phyloP scores from a whole-genome alignment of 92 coral and sea anemone species.

The Paragorgia papillata region DNA sequence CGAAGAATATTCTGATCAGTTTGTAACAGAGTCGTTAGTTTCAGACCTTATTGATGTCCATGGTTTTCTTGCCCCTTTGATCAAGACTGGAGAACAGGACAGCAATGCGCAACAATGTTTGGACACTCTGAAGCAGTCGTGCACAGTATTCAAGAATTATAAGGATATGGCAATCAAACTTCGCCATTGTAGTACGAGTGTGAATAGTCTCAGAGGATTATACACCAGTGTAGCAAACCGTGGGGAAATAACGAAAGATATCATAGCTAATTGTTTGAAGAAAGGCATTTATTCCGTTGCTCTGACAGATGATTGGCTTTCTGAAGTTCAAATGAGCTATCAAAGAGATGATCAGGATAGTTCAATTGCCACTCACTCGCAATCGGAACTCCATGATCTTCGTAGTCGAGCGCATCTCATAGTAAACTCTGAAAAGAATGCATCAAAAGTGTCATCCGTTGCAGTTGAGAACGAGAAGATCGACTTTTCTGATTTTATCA shows the following conservation, averaged over 20 bases:
- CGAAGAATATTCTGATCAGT: slow-evolving; percentile 90
- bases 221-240: slow-evolving; percentile 74
- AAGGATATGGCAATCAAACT: slow-evolving; percentile 20
- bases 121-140: neutral
- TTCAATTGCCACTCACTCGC: slow-evolving; percentile 10
- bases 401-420: slow-evolving; percentile 58
- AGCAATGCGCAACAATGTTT: neutral
- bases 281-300: slow-evolving; percentile 68
- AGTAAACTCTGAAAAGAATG: slow-evolving; percentile 31
- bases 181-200: slow-evolving; percentile 53
- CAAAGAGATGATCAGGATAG: slow-evolving; percentile 1
- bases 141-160: neutral
- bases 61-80: slow-evolving; percentile 69
- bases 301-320: slow-evolving; percentile 40
- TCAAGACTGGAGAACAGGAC: slow-evolving; percentile 40
- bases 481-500: slow-evolving; percentile 40
- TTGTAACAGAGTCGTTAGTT: slow-evolving; percentile 77
- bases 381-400: slow-evolving; percentile 52
- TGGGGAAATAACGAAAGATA: slow-evolving; percentile 74
- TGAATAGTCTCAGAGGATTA: slow-evolving; percentile 59
- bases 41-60: slow-evolving; percentile 91
- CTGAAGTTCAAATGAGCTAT: slow-evolving; percentile 53
- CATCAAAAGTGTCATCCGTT: neutral
- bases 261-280: slow-evolving; percentile 45
- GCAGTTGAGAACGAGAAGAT: neutral